Base-by-base conservation (phyloP, 2,113 vertebrate species). In the Ciconia boyciana region DNA sequence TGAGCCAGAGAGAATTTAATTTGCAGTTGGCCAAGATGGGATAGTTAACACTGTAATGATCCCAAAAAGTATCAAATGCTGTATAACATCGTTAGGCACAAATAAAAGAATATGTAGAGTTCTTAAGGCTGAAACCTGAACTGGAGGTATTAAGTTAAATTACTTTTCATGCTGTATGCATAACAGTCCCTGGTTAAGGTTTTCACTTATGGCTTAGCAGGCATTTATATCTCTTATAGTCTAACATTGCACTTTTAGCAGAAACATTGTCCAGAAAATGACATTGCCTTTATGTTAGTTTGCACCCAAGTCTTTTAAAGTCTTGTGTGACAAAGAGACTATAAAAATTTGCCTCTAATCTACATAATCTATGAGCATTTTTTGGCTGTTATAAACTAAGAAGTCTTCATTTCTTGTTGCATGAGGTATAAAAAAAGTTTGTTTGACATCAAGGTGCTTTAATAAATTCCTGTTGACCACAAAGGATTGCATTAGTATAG, bases 71-170 rank as follows among this genome's bases (percentile, higher is more conserved):
- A 95, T 93, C 84, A 46, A 65, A 72, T 94, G 71, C 64, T 74
- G 24, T 85, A 26, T 52, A 72, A 25, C 62, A 62, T 80, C 4
- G 3, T 90, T 92, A 94, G 81, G 28, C 70, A 88, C 66, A 83
- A 90, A 74, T 17, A 74, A 83, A 84, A 90, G 49, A 74, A 74
- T 32, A 83, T 32, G 55, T 49, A 41, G 90, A 70, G 61, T 86
- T 83, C 76, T 83, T 75, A 83, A 74, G 88, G 51, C 83, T 93
- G 92, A 94, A 95, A 96, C 48, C 16, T 86, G 85, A 94, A 58
- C 88, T 90, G 57, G 80, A 93, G 70, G 19, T 90, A 93, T 85
- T 93, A 93, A 91, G 75, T 93, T 91, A 83, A 94, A 94, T 86
- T 66, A 41, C 58, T 90, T 93, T 46, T 83, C 85, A 34, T 74